Conservation (phyloP, 2,888 invertebrate species). For the Erebia palarica region DNA sequence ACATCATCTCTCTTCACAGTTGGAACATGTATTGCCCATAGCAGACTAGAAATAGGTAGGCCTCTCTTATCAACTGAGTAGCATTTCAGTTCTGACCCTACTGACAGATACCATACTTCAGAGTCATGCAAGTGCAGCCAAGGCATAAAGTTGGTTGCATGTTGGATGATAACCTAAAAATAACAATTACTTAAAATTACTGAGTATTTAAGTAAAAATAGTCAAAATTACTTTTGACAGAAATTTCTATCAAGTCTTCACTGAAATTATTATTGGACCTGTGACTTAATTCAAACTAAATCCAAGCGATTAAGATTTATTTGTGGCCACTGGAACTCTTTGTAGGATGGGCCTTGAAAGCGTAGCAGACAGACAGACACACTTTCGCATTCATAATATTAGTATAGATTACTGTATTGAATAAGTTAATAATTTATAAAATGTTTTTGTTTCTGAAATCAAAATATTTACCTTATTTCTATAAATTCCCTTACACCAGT, state of each 20-base stretch:
- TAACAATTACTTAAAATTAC: background rate
- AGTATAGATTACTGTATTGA: no score
- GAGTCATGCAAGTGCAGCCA: slow-evolving; percentile 63
- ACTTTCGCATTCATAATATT: no score
- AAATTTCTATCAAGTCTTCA: no score
- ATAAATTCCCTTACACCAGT: slow-evolving; percentile 69
- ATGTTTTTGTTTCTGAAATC: background rate
- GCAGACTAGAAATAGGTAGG: slow-evolving; percentile 48
- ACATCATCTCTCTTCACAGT: slow-evolving; percentile 60
- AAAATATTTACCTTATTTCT: slow-evolving; percentile 49
- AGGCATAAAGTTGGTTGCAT: slow-evolving; percentile 68
- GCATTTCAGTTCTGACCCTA: slow-evolving; percentile 62
- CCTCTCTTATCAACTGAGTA: slow-evolving; percentile 55
- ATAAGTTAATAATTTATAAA: no score
- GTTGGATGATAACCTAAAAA: slow-evolving; percentile 60
- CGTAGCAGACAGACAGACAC: no score
- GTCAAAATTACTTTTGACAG: no score
- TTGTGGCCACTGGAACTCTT: no score
- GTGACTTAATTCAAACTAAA: no score
- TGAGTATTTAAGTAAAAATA: no score
- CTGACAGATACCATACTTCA: slow-evolving; percentile 56
- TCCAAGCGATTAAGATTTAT: no score
- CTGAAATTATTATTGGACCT: no score
- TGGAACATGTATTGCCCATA: slow-evolving; percentile 65
- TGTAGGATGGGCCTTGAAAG: no score